Evolutionary conservation across 1,140 invertebrate genomes (phyloP).

Genomic region (Psilanteris sp.): DNA sequence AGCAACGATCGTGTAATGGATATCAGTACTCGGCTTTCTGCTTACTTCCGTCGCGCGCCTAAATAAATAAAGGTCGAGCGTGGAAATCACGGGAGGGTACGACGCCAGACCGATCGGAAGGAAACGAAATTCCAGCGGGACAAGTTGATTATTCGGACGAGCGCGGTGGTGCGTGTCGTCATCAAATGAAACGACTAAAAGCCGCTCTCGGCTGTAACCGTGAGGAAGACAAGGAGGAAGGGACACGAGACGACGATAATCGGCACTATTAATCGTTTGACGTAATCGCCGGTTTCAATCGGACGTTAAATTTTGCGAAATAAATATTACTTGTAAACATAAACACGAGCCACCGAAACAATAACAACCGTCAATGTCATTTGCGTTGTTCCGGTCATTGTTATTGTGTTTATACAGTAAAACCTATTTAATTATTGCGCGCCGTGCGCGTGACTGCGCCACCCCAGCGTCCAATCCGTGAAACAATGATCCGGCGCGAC

Average conservation of each 20-base stretch:
- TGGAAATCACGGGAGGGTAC: constrained; percentile 46
- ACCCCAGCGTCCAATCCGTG: too few relatives aligned
- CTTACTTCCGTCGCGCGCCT: constrained; percentile 60
- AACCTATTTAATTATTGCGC: too few relatives aligned
- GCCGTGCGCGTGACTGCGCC: too few relatives aligned
- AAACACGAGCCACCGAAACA: too few relatives aligned
- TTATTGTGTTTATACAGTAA: too few relatives aligned
- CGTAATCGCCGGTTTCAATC: too few relatives aligned
- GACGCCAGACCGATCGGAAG: constrained; percentile 16
- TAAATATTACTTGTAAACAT: too few relatives aligned
- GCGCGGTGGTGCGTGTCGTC: constrained; percentile 28
- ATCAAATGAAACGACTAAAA: constrained; percentile 40
- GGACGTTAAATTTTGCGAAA: too few relatives aligned
- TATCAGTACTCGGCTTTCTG: constrained; percentile 63
- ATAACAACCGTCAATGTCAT: too few relatives aligned
- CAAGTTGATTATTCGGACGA: constrained; percentile 53
- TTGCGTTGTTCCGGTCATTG: too few relatives aligned
- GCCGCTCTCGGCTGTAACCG: constrained; percentile 22
- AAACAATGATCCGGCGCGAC: too few relatives aligned
- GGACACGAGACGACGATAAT: neutral
- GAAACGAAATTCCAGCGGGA: constrained; percentile 48
- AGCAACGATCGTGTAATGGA: constrained; percentile 64
- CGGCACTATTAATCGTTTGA: too few relatives aligned
- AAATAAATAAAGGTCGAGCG: constrained; percentile 56
- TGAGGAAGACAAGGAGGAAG: neutral